These are phyloP conservation scores for Drosophila oshimai DNA, from an alignment of 1,140 invertebrate genomes.

Conservation along the genomic window DNA sequence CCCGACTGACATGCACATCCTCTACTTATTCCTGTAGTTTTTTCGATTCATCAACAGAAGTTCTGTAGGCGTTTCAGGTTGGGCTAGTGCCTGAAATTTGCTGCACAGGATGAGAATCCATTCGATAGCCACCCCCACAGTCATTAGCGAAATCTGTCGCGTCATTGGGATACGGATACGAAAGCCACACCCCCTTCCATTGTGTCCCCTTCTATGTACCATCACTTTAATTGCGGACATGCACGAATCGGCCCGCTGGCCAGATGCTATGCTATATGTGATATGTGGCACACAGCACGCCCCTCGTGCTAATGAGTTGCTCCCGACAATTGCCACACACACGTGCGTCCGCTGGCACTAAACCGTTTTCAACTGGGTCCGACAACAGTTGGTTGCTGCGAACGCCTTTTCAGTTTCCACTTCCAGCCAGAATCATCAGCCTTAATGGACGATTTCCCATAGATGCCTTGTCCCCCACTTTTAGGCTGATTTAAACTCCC, in stretches of 20 bases:
- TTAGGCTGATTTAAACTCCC: background rate
- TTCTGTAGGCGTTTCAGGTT: conserved; percentile 9
- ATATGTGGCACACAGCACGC: conserved; percentile 23
- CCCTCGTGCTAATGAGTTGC: conserved; percentile 44
- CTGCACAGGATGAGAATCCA: conserved; percentile 5
- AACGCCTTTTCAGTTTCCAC: too few relatives aligned
- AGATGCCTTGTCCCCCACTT: background rate
- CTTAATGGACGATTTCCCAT: conserved; percentile 13
- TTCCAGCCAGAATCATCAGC: conserved; percentile 6
- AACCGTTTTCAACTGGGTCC: conserved; percentile 13
- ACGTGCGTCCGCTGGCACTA: conserved; percentile 17
- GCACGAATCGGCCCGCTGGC: conserved; percentile 39
- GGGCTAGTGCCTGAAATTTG: background rate
- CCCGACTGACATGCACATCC: conserved; percentile 24
- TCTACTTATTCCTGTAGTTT: conserved; percentile 36
- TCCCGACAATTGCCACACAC: conserved; percentile 29
- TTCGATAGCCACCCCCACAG: background rate
- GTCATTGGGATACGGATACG: conserved; percentile 21
- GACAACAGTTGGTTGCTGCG: conserved; percentile 34
- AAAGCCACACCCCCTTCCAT: background rate
- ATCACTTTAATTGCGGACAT: conserved; percentile 44
- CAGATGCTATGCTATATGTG: conserved; percentile 27
- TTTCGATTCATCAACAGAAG: conserved; percentile 33
- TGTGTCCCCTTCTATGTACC: background rate
- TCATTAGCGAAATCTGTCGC: conserved; percentile 55